phyloP scores from a whole-genome alignment of 2,888 invertebrate genomes.

The Cosmia trapezina region DNA sequence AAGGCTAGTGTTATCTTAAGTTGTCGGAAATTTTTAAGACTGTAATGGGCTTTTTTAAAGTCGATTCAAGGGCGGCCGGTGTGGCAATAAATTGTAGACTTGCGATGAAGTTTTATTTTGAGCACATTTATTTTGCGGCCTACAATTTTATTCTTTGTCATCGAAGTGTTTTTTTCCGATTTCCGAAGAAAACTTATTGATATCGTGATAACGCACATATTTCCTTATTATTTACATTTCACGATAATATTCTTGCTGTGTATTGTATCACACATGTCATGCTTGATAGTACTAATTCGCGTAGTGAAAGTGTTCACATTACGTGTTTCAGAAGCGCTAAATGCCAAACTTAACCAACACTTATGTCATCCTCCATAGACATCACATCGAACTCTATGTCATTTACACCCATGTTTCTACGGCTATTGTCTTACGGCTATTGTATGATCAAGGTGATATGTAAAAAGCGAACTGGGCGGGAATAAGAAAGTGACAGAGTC shows the following conservation, averaged over 20 bases:
- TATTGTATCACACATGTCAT: background rate
- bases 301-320: conserved; percentile 52
- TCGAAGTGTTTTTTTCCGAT: background rate
- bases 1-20: conserved; percentile 16
- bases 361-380: conserved; percentile 19
- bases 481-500: too few species aligned
- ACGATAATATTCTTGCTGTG: conserved; percentile 16
- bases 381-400: conserved; percentile 11
- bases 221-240: conserved; percentile 4
- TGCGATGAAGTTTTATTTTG: conserved; percentile 14
- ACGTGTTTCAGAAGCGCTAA: conserved; percentile 50
- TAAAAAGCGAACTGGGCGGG: too few species aligned
- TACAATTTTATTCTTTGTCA: background rate
- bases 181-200: background rate
- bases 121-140: background rate
- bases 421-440: background rate
- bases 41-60: conserved; percentile 25
- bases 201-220: background rate
- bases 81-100: conserved; percentile 15
- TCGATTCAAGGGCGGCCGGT: conserved; percentile 25
- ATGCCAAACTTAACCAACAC: conserved; percentile 23
- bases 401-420: background rate
- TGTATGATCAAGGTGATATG: too few species aligned
- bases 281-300: conserved; percentile 23
- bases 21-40: conserved; percentile 36